A percentile compares a stretch with the other conserved stretches of the same genome.
phyloP scores from a whole-genome alignment of 2,888 invertebrate species.

The Caenorhabditis japonica region DNA sequence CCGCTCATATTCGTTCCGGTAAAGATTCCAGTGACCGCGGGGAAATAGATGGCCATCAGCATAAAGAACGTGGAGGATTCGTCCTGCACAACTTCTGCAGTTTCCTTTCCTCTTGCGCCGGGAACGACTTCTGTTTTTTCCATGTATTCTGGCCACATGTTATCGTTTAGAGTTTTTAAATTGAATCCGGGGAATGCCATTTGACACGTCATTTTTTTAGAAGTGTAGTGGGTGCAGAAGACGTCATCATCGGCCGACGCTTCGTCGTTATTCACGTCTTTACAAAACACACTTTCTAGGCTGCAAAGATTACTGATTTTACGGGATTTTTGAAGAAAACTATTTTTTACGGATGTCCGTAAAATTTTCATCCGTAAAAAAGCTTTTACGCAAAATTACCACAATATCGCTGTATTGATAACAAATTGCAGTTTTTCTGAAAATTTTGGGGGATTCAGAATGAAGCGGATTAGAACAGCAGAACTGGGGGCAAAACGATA shows the following conservation, averaged over 20 bases:
- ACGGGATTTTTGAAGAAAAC: no score
- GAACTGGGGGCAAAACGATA: no score
- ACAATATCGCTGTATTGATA: no score
- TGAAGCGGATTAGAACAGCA: no score
- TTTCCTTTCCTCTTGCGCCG: constrained; percentile 63
- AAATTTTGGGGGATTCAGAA: no score
- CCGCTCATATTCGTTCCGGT: constrained; percentile 97
- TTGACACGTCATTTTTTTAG: constrained; percentile 79
- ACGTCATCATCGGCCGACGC: constrained; percentile 43
- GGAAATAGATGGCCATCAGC: constrained; percentile 98
- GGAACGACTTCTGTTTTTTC: constrained; percentile 69
- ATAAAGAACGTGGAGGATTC: constrained; percentile 94
- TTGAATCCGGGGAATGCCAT: constrained; percentile 92
- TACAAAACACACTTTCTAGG: constrained; percentile 70
- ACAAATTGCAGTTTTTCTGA: no score
- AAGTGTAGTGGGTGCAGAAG: constrained; percentile 68
- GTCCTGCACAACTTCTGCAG: constrained; percentile 82
- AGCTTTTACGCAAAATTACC: no score
- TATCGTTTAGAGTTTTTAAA: constrained; percentile 85
- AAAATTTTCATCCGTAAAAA: no score
- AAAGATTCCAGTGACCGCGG: constrained; percentile 99
- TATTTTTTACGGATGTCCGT: no score
- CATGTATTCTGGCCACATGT: constrained; percentile 67
- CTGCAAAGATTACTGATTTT: constrained; percentile 50
- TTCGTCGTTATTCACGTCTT: constrained; percentile 44